These are phyloP conservation scores for Neostethus bicornis DNA, from an alignment of 2,797 vertebrate species.

Conservation along the genomic window DNA sequence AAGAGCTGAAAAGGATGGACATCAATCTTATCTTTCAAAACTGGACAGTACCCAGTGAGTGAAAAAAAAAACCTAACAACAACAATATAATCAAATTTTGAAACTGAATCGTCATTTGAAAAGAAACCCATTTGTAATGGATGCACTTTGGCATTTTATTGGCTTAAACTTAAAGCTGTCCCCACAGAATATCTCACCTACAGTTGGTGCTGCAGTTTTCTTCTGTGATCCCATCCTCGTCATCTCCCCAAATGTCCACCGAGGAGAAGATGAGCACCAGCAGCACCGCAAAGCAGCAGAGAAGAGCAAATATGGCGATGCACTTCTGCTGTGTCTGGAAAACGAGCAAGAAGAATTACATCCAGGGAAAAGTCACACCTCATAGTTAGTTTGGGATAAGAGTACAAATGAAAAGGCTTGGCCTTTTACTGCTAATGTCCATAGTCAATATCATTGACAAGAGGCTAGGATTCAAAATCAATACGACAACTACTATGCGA, in stretches of 20 bases:
- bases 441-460: slow-evolving; percentile 42
- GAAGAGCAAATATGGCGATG: slow-evolving; percentile 91
- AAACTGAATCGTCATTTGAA: background rate
- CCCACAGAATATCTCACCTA: slow-evolving; percentile 77
- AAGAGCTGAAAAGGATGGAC: too few species aligned
- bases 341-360: slow-evolving; percentile 31
- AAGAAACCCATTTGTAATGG: background rate
- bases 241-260: slow-evolving; percentile 90
- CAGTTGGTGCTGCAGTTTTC: slow-evolving; percentile 93
- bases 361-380: slow-evolving; percentile 5
- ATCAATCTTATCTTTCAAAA: too few species aligned
- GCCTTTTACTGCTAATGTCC: slow-evolving; percentile 31
- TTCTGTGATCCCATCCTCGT: slow-evolving; percentile 91
- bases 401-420: slow-evolving; percentile 32
- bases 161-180: background rate
- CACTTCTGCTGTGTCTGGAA: slow-evolving; percentile 96
- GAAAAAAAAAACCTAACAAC: background rate
- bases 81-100: background rate
- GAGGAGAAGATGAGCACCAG: slow-evolving; percentile 92
- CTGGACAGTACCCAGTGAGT: too few species aligned
- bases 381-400: background rate
- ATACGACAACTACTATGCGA: slow-evolving; percentile 26
- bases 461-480: slow-evolving; percentile 34
- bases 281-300: slow-evolving; percentile 92
- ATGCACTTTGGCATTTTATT: background rate